Conservation (phyloP, 2,797 vertebrate species). For the Channallabes apus region DNA sequence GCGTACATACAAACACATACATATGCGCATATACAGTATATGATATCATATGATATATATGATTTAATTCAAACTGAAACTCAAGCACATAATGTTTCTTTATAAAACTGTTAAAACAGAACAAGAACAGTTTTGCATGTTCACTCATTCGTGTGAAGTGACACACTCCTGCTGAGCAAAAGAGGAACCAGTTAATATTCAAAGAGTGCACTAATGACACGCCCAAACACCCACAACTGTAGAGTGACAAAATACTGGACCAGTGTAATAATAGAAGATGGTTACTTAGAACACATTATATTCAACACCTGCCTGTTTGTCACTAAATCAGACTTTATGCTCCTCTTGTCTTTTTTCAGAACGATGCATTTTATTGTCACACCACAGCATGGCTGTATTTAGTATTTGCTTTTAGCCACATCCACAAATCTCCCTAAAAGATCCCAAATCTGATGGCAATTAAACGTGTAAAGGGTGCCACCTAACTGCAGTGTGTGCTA, state of each 20-base stretch:
- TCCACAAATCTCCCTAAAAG: background rate
- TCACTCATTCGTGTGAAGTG: background rate
- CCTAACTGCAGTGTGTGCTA: background rate
- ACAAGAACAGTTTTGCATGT: background rate
- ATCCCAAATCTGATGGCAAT: background rate
- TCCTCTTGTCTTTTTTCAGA: background rate
- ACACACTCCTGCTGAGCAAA: constrained; percentile 10
- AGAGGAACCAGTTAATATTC: constrained; percentile 15
- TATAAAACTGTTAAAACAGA: background rate
- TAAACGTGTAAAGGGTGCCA: background rate
- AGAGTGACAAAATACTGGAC: background rate
- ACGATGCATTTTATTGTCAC: background rate
- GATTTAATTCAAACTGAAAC: too few species aligned
- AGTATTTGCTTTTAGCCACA: background rate
- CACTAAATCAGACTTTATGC: background rate
- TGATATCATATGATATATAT: too few species aligned
- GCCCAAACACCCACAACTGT: background rate
- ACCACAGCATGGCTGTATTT: background rate
- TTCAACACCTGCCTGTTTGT: background rate
- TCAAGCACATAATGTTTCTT: too few species aligned
- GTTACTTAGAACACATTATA: background rate
- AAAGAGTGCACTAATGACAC: background rate
- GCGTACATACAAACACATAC: too few species aligned
- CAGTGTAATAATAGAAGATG: background rate
- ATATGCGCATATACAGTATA: too few species aligned